Evolutionary conservation across 1,140 invertebrate species (phyloP).

Genomic region (Drosophila pruinosa): DNA sequence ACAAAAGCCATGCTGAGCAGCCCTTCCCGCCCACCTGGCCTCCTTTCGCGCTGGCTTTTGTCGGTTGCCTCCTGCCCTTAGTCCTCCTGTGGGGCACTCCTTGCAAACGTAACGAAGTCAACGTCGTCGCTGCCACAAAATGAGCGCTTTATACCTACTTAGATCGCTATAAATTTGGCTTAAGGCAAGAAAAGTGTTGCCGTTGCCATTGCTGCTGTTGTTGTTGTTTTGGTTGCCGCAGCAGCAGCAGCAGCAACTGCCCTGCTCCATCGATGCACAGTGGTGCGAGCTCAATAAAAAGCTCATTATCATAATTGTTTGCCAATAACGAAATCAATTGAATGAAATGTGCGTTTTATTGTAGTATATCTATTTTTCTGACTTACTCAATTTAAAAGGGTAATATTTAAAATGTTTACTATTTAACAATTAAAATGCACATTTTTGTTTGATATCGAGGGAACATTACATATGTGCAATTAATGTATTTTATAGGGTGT

Average conservation of each 20-base stretch:
- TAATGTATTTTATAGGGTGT: no score
- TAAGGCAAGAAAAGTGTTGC: conserved; percentile 81
- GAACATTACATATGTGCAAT: no score
- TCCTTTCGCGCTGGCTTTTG: no score
- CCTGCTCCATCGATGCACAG: conserved; percentile 44
- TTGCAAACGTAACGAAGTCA: conserved; percentile 70
- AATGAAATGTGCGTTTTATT: background rate
- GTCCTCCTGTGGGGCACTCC: conserved; percentile 77
- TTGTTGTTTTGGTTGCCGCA: conserved; percentile 3
- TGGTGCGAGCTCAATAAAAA: conserved; percentile 1
- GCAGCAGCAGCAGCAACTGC: conserved; percentile 14
- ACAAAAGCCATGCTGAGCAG: conserved; percentile 44
- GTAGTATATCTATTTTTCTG: no score
- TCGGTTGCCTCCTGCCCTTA: background rate
- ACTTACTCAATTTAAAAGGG: no score
- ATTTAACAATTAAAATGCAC: no score
- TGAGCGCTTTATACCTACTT: conserved; percentile 81
- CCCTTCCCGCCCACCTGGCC: background rate
- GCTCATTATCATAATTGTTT: background rate
- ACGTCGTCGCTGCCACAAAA: conserved; percentile 69
- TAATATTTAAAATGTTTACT: no score
- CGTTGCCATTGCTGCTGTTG: conserved; percentile 4
- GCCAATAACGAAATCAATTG: background rate
- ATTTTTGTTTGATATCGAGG: no score
- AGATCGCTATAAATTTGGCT: conserved; percentile 80